phyloP scores from a whole-genome alignment of 1,140 invertebrate genomes.

The Bathynomus jamesi region DNA sequence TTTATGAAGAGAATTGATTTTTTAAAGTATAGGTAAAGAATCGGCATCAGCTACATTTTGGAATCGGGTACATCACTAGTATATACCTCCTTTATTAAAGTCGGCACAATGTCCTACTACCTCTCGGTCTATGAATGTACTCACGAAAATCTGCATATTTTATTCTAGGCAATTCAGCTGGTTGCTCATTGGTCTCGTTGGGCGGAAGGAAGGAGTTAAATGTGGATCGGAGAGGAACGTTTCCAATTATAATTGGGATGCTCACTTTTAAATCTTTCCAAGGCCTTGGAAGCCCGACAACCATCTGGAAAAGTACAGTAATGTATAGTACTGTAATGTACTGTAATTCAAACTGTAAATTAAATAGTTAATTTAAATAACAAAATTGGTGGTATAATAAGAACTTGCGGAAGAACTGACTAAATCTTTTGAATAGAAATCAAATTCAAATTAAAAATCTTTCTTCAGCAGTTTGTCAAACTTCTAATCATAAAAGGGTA shows the following conservation, averaged over 20 bases:
- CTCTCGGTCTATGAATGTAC: background rate
- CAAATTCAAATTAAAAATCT: too few species aligned
- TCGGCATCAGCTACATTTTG: too few species aligned
- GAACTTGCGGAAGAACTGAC: too few species aligned
- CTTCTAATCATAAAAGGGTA: too few species aligned
- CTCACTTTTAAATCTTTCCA: constrained; percentile 36
- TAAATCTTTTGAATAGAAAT: too few species aligned
- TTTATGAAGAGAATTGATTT: too few species aligned
- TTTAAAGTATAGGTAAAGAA: too few species aligned
- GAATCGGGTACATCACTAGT: background rate
- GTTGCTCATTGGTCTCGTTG: constrained; percentile 5
- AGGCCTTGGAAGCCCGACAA: constrained; percentile 35
- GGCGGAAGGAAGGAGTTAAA: constrained; percentile 32
- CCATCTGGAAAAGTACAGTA: constrained; percentile 30
- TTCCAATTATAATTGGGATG: constrained; percentile 40
- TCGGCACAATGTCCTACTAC: background rate
- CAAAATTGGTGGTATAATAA: too few species aligned
- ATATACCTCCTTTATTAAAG: background rate
- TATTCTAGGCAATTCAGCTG: constrained; percentile 18
- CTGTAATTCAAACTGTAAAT: too few species aligned
- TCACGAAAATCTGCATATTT: constrained; percentile 37
- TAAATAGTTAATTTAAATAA: too few species aligned
- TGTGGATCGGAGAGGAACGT: constrained; percentile 36
- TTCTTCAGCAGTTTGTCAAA: too few species aligned
- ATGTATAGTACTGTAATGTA: too few species aligned